Base-by-base conservation (phyloP, 1,140 invertebrate species). In the Semibalanus balanoides region DNA sequence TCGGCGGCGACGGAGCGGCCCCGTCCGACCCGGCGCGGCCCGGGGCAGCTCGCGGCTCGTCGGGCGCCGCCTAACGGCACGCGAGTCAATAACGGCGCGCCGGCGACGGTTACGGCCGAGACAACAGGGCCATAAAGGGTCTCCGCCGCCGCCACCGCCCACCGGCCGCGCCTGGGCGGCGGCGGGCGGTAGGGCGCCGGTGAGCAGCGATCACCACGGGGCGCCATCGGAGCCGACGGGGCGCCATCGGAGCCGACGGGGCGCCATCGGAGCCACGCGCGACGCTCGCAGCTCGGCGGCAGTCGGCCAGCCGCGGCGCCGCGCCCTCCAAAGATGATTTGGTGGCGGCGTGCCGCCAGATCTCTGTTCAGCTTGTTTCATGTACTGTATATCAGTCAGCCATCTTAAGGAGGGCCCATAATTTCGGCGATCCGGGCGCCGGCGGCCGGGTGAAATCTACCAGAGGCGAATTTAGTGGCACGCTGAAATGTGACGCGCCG, bases 351-450 rank as follows among this genome's bases (percentile, higher is more conserved):
- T 25, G 51, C 11, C 22, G 14, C 7, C 11, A 19, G 14, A 14
- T 64, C 51, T 7, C 51, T 19, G 51, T 25, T 64, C 51, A 64
- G 51, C 51, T 64, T 64, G 51, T 64, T 64, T 64, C 51, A 64
- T 64, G 51, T 64, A 64, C 51, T 64, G 51, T 64, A 64, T 64
- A 64, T 64, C 51, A 64, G 51, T 64, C 51, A 64, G 51, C 51
- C 51, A 64, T 64, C 51, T 64, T 25, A 64, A 64, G 51, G 11
- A 64, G 51, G 51, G 51, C 22, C 35, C 51, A 64, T 64, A 64
- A 64, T 64, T 64, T 64, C 14, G 51, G 1, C 51, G 51, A 25
- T 64, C 51, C 51, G 51, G 14, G n/a, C 5, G 14, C 51, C 1
- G 51, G 22, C 51, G 14, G 51, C 11, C 51, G 51, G 22, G 51